Evolutionary conservation across 2,113 vertebrate species (phyloP).

Genomic region (Rutilus rutilus): DNA sequence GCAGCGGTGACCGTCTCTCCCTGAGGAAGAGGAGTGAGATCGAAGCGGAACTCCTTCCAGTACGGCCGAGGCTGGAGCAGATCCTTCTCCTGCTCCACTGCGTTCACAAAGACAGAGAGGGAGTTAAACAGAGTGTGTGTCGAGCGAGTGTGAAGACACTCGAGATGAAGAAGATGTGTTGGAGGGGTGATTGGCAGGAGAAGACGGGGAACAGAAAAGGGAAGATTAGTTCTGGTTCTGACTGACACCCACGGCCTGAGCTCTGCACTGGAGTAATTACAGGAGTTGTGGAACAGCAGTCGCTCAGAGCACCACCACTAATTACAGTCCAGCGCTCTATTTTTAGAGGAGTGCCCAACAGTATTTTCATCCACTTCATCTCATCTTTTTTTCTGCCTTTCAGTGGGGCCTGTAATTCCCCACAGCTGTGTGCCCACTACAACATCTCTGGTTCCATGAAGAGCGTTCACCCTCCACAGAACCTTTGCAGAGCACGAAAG

Average conservation of each 20-base stretch:
- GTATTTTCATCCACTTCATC: constrained; percentile 74
- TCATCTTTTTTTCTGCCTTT: constrained; percentile 59
- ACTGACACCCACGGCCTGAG: constrained; percentile 56
- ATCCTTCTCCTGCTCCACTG: constrained; percentile 90
- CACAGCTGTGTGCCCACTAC: constrained; percentile 72
- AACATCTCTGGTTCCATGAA: constrained; percentile 29
- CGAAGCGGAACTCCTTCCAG: constrained; percentile 97
- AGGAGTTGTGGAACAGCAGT: constrained; percentile 74
- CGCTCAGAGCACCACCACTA: constrained; percentile 77
- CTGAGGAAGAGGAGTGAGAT: constrained; percentile 88
- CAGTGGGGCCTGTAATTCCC: constrained; percentile 75
- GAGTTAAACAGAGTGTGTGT: constrained; percentile 8
- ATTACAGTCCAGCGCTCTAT: constrained; percentile 76
- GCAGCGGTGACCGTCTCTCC: constrained; percentile 89
- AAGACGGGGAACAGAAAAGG: constrained; percentile 31
- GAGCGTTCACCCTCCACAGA: constrained; percentile 17
- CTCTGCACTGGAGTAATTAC: constrained; percentile 72
- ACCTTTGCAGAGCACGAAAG: neutral
- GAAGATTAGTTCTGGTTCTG: constrained; percentile 60
- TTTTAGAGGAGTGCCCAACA: constrained; percentile 75
- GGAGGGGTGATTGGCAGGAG: constrained; percentile 25
- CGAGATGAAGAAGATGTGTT: neutral
- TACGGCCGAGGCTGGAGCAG: constrained; percentile 84
- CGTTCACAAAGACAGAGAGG: neutral
- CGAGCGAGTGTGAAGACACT: neutral